A percentile compares a stretch with the other conserved stretches of the same genome.
Evolutionary conservation across 2,888 invertebrate genomes (phyloP).

Genomic region (Drosophila borealis): DNA sequence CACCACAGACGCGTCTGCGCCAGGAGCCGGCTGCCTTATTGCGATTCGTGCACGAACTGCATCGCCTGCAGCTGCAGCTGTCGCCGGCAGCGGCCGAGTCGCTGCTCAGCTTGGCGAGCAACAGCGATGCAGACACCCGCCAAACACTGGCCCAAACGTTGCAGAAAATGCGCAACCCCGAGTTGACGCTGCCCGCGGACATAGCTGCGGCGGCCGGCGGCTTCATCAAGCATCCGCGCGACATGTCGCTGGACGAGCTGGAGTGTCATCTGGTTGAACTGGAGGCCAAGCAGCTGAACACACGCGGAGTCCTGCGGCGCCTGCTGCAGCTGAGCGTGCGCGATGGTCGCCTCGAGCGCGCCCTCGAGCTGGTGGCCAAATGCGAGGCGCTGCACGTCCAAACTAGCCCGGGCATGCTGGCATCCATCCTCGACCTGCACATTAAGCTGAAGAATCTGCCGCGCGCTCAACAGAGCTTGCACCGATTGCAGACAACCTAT

Average conservation of each 20-base stretch:
- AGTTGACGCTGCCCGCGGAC: conserved; percentile 71
- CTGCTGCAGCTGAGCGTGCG: conserved; percentile 87
- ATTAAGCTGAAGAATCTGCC: conserved; percentile 86
- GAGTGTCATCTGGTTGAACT: conserved; percentile 88
- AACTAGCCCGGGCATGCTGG: conserved; percentile 89
- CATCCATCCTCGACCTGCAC: conserved; percentile 87
- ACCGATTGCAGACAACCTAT: conserved; percentile 86
- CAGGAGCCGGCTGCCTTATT: conserved; percentile 84
- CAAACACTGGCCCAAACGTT: conserved; percentile 68
- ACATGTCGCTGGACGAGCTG: conserved; percentile 88
- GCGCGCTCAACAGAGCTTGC: conserved; percentile 86
- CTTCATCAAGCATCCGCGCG: conserved; percentile 86
- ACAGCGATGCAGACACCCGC: conserved; percentile 27
- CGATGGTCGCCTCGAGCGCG: conserved; percentile 86
- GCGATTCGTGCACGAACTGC: conserved; percentile 85
- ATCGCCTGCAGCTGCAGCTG: conserved; percentile 82
- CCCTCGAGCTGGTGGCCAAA: conserved; percentile 86
- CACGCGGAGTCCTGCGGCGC: conserved; percentile 88
- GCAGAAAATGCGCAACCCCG: conserved; percentile 84
- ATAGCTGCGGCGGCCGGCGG: conserved; percentile 50
- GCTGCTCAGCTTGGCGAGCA: conserved; percentile 68
- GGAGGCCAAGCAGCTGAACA: conserved; percentile 88
- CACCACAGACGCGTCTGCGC: conserved; percentile 84
- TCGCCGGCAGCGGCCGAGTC: conserved; percentile 86
- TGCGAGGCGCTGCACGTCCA: conserved; percentile 86